Percentiles rank a stretch among this genome's conserved stretches.
Evolutionary conservation across 2,888 invertebrate genomes (phyloP).

Genomic region (Teleogryllus oceanicus): DNA sequence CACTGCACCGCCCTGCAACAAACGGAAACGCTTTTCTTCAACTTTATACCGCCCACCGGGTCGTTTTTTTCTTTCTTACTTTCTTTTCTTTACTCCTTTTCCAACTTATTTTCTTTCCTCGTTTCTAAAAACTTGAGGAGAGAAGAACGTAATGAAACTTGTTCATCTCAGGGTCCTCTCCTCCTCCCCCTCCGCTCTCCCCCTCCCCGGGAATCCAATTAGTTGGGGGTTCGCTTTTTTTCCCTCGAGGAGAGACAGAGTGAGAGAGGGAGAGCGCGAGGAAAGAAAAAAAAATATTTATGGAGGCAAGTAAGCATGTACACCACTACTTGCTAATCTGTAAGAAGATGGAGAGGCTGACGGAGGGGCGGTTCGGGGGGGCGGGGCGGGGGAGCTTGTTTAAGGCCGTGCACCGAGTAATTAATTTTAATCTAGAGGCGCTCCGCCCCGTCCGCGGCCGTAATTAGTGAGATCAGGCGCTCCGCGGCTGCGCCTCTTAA

Average conservation of each 20-base stretch:
- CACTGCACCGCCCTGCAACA: slow-evolving; percentile 3
- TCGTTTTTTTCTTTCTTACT: not conserved
- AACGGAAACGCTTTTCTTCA: not conserved
- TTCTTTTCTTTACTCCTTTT: not conserved
- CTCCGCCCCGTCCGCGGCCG: slow-evolving; percentile 27
- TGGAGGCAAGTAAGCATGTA: slow-evolving; percentile 28
- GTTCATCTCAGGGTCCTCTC: not conserved
- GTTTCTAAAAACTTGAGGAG: not conserved
- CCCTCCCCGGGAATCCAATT: slow-evolving; percentile 34
- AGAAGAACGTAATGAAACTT: not conserved
- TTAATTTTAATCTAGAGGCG: slow-evolving; percentile 37
- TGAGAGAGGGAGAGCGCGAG: no score
- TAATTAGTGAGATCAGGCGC: slow-evolving; percentile 36
- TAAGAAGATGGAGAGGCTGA: slow-evolving; percentile 24
- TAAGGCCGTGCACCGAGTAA: slow-evolving; percentile 35
- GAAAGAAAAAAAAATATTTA: slow-evolving; percentile 29
- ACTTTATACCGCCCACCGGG: not conserved
- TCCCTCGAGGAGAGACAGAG: not conserved
- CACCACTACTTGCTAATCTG: slow-evolving; percentile 32
- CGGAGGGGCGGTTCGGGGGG: not conserved
- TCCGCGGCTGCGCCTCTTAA: slow-evolving; percentile 21
- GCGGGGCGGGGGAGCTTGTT: slow-evolving; percentile 32
- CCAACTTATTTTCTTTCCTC: not conserved
- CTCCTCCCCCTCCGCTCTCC: slow-evolving; percentile 12
- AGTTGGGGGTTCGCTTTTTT: slow-evolving; percentile 28